Conservation (phyloP, 35 echinoderm and acorn worm species). For the Eucidaris tribuloides region DNA sequence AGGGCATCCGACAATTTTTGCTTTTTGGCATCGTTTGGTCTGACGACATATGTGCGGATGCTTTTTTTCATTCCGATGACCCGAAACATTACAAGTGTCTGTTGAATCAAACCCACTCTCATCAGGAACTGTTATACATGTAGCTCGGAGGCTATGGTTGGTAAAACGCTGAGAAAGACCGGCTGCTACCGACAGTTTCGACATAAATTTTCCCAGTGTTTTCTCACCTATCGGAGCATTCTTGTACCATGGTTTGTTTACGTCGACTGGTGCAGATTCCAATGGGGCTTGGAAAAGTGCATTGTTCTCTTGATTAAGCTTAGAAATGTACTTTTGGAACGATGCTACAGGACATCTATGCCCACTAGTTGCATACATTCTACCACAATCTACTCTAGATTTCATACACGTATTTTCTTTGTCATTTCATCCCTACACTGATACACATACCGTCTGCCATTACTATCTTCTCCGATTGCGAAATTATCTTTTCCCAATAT, state of each 20-base stretch:
- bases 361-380: constrained; percentile 1
- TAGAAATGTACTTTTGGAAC: neutral
- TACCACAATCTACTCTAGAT: neutral
- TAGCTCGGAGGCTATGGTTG: neutral
- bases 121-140: neutral
- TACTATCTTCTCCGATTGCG: neutral
- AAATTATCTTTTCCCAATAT: neutral
- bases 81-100: neutral
- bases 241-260: neutral
- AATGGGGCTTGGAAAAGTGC: neutral
- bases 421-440: neutral
- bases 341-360: neutral
- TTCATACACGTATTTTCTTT: neutral
- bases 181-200: neutral
- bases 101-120: neutral
- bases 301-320: neutral
- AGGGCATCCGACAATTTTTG: constrained; percentile 4
- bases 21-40: neutral
- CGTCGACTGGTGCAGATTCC: neutral
- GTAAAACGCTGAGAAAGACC: neutral
- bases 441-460: neutral
- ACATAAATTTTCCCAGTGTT: neutral
- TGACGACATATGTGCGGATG: neutral
- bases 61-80: neutral
- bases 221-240: constrained; percentile 10